phyloP scores from a whole-genome alignment of 2,888 invertebrate genomes.

The Hemicrepidius hirtus region DNA sequence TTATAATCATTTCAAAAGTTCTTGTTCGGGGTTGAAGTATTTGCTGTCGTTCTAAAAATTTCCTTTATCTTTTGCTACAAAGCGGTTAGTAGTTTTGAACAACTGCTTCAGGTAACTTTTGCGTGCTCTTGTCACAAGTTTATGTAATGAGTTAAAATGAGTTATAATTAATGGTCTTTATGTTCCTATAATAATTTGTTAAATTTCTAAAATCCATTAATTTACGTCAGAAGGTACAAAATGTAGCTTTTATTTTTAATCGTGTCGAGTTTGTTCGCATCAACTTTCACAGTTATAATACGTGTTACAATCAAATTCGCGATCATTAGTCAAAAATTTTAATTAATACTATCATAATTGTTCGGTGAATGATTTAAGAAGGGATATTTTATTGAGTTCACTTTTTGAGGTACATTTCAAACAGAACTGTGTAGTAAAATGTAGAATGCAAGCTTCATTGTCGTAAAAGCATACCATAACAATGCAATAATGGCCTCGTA shows the following conservation, averaged over 20 bases:
- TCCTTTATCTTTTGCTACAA: slow-evolving; percentile 18
- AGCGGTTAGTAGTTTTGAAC: slow-evolving; percentile 38
- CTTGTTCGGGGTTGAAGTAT: background rate
- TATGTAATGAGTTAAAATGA: slow-evolving; percentile 45
- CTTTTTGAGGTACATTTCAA: slow-evolving; percentile 5
- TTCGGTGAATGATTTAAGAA: background rate
- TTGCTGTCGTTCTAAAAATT: slow-evolving; percentile 3
- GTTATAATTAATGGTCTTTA: slow-evolving; percentile 46
- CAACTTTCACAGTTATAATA: slow-evolving; percentile 25
- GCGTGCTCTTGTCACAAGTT: slow-evolving; percentile 43
- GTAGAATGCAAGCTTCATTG: slow-evolving; percentile 27
- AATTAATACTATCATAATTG: background rate
- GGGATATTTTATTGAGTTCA: background rate
- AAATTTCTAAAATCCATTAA: slow-evolving; percentile 44
- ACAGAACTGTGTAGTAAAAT: slow-evolving; percentile 14
- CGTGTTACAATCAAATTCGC: slow-evolving; percentile 26
- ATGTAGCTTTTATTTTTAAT: slow-evolving; percentile 37
- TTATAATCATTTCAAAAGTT: slow-evolving; percentile 1
- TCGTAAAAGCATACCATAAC: slow-evolving; percentile 24
- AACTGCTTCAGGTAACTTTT: slow-evolving; percentile 47
- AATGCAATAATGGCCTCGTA: slow-evolving; percentile 33
- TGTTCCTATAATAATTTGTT: slow-evolving; percentile 42
- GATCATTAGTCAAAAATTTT: slow-evolving; percentile 3
- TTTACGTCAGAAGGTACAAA: slow-evolving; percentile 39
- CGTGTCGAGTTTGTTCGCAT: slow-evolving; percentile 32